Evolutionary conservation across 2,888 invertebrate species (phyloP), one percentile per base, ranked within the genome.

Genomic region (Pammene fasciana): DNA sequence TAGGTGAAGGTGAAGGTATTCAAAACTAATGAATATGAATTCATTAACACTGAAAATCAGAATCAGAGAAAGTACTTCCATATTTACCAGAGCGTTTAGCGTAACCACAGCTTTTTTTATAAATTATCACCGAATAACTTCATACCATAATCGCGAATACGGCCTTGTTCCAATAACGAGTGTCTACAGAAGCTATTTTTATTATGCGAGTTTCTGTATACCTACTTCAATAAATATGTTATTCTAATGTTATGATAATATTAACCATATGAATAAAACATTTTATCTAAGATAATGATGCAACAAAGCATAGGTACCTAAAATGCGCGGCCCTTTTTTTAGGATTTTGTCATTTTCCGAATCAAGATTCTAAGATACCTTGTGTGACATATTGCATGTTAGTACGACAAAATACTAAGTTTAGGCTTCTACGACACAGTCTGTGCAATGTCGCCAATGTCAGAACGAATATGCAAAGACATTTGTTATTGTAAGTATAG

Each of bases 31-130:
- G 26, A 66, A 50, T n/a, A 41, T 64, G 14, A 66, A 48, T 55
- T 57, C 26, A 18, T 48, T 56, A 38, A 46, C 45, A 52, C 18
- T 26, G 18, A 50, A 57, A 68, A 57, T 67, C 50, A 67, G 76
- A 68, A 57, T 67, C 50, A 67, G 76, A 75, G 77, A 78, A 77
- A 80, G 78, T 73, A 74, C 67, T 72, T 71, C 61, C 61, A 71
- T 57, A 65, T 68, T 65, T 70, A 78, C 56, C 70, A 72, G 75
- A 75, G 75, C 78, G 72, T 78, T 73, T 62, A 78, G 75, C 76
- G 73, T 75, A 73, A 75, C 77, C 71, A 68, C 73, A 73, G 72
- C 68, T 73, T 74, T 38, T n/a, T 75, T 74, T 74, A 71, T 70
- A 68, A 60, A 71, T 68, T 62, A 68, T 70, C 70, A 70, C 65